Conservation (phyloP, 2,113 vertebrate genomes). For the Archocentrus centrarchus region DNA sequence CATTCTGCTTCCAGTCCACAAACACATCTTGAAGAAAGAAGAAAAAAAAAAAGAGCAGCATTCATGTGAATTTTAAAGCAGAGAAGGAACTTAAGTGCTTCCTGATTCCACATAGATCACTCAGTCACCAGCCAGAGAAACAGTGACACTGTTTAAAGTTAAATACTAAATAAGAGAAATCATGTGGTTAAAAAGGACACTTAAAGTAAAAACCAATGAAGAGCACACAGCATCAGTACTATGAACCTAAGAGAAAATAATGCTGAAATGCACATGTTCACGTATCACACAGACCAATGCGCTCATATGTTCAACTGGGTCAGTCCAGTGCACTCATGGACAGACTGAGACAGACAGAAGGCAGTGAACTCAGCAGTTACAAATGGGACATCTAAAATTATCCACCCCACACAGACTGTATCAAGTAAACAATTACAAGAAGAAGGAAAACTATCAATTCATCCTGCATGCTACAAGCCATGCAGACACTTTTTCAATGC, state of each 20-base stretch:
- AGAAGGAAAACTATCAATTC: background rate
- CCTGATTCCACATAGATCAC: background rate
- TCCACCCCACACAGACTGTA: conserved; percentile 6
- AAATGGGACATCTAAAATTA: conserved; percentile 51
- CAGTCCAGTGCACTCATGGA: conserved; percentile 7
- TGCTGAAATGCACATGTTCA: conserved; percentile 15
- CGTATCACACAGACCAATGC: background rate
- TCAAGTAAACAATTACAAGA: background rate
- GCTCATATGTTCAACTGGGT: conserved; percentile 46
- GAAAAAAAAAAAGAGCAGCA: background rate
- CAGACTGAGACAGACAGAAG: background rate
- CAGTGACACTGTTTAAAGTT: background rate
- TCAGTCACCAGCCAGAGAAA: background rate
- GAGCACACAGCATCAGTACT: background rate
- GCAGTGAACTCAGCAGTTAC: conserved; percentile 34
- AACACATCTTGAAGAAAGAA: conserved; percentile 84
- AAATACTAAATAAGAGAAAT: background rate
- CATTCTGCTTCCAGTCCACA: conserved; percentile 95
- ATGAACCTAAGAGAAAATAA: background rate
- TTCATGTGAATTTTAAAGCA: background rate
- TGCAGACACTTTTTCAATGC: background rate
- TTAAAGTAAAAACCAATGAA: background rate
- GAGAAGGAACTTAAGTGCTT: background rate
- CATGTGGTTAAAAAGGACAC: background rate
- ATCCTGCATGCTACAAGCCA: background rate